Evolutionary conservation across 2,113 vertebrate genomes (phyloP), one percentile per base, ranked within the genome.

Genomic region (Motacilla tschutschensis): DNA sequence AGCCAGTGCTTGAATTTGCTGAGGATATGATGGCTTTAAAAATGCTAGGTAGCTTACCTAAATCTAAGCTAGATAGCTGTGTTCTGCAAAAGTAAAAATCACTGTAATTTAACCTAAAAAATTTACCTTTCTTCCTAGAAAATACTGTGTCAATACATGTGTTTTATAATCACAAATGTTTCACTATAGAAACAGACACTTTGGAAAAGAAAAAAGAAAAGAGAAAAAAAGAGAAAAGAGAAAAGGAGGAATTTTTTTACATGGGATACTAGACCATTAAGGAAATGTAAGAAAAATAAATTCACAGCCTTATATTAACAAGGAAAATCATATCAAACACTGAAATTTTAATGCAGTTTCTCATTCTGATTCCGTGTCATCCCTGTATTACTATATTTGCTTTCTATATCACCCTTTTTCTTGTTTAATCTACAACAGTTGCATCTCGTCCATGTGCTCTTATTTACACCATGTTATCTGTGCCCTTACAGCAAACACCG

Each of bases 71-170:
- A 76, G 26, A 25, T 31, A 75, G 36, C 12, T 72, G 17, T 5
- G 8, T 43, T 82, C 43, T 90, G 35, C 18, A 77, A 65, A 91
- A 48, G 26, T 40, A 78, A 91, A 93, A 75, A 21, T n/a, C 18
- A 25, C 43, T 11, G 33, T 22, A 54, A 35, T 87, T 90, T 78
- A 46, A 77, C 50, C 10, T 55, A 17, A 75, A 88, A 79, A 53
- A 71, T 83, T 91, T 87, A 33, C 36, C 41, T 83, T 91, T 46
- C 54, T 47, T 58, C 62, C 57, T 65, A 67, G 50, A 47, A 88
- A 70, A 17, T 43, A 36, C 35, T 60, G 16, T 77, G 36, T 60
- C 66, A 72, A 16, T 48, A 55, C 8, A 66, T 8, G 24, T 38
- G n/a, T 28, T 74, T 88, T 73, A 62, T 36, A 84, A 15, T n/a